Evolutionary conservation across 2,888 invertebrate species (phyloP), one percentile per base, ranked within the genome.

Genomic region (Listrodromus nycthemerus): DNA sequence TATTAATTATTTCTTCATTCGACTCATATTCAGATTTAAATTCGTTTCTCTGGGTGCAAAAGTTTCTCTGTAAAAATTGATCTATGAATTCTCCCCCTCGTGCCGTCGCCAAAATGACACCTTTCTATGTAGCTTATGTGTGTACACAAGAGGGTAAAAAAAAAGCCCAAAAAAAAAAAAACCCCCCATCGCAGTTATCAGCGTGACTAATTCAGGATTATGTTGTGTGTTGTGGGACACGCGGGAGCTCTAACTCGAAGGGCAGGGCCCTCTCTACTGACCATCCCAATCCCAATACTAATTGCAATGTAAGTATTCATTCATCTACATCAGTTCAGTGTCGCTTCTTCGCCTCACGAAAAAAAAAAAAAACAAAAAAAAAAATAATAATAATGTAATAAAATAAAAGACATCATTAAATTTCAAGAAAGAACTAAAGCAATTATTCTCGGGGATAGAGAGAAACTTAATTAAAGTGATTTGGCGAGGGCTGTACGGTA

Each of bases 161-260:
- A 55, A 71, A 77, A 82, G 74, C 82, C 75, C 73, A 65, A 73
- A 81, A 37, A 41, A 71, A 55, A 71, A 73, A 73, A 61, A 61
- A 41, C 45, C 0, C 45, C 78, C 82, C 85, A 85, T 88, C 84
- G 88, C 89, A 89, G 87, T 87, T 91, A 91, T 90, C 91, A 91
- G 87, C 91, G 92, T 92, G 92, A 92, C 92, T 92, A 92, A 92
- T 92, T 92, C 88, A 92, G 90, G 89, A 92, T 92, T 92, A 92
- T 92, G 90, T 92, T 92, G 91, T 92, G 92, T 92, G 91, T 92
- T 92, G 92, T 92, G 92, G 92, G 90, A 91, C 91, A 91, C 92
- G 91, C 92, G 92, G 92, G 92, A 92, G 92, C 92, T 92, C 91
- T 92, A 92, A 92, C 92, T 91, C 88, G 92, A 92, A 91, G 91